phyloP scores from a whole-genome alignment of 37 sponge, comb jelly and placozoan species.

The Spongilla lacustris region DNA sequence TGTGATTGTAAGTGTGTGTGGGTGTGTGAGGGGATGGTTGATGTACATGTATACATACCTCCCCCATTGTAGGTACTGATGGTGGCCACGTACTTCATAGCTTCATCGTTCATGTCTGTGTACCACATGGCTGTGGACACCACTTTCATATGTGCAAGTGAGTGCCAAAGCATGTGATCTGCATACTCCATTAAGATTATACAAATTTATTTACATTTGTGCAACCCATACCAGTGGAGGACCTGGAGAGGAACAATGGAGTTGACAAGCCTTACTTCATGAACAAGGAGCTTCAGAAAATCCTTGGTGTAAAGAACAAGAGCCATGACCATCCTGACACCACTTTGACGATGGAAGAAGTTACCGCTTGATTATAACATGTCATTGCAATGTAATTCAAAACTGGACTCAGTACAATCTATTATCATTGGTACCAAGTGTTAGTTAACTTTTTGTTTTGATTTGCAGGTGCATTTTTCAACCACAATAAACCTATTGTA shows the following conservation, averaged over 20 bases:
- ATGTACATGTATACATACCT: neutral
- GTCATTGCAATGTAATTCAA: too few species aligned
- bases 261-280: slow-evolving; percentile 92
- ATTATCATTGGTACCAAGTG: too few species aligned
- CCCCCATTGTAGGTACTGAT: slow-evolving; percentile 53
- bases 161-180: slow-evolving; percentile 67
- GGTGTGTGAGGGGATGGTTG: slow-evolving; percentile 6
- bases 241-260: slow-evolving; percentile 87
- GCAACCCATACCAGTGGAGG: slow-evolving; percentile 86
- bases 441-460: too few species aligned
- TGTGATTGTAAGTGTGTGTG: slow-evolving; percentile 1
- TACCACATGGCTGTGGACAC: slow-evolving; percentile 94
- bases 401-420: too few species aligned
- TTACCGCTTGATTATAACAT: neutral
- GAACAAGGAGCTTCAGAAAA: slow-evolving; percentile 83
- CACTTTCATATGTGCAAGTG: slow-evolving; percentile 39
- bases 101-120: slow-evolving; percentile 85
- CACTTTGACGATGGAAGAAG: neutral
- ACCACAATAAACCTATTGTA: too few species aligned
- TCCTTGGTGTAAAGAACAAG: slow-evolving; percentile 76
- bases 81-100: slow-evolving; percentile 74
- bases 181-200: neutral
- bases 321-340: neutral
- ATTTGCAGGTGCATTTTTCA: too few species aligned
- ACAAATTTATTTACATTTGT: too few species aligned